Percentiles rank a stretch among this genome's conserved stretches.
phyloP scores from a whole-genome alignment of 2,888 invertebrate genomes.

The Drosophila trichaetosa region DNA sequence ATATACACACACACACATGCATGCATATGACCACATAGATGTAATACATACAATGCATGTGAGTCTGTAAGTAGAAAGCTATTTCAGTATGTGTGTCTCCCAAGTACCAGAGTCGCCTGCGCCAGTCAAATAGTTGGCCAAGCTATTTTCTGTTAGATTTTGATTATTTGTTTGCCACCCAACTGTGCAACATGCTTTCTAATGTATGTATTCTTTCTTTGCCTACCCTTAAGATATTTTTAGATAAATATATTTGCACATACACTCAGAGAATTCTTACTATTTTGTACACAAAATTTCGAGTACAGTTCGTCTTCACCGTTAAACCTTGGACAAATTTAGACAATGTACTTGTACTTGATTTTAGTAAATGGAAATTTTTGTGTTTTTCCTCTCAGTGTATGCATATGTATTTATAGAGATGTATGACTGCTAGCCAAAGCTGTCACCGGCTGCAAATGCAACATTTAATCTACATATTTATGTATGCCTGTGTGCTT shows the following conservation, averaged over 20 bases:
- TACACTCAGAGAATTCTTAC: slow-evolving; percentile 2
- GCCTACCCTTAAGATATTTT: slow-evolving; percentile 41
- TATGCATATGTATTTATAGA: slow-evolving; percentile 13
- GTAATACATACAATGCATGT: not conserved
- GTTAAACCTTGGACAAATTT: not conserved
- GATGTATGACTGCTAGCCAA: slow-evolving; percentile 5
- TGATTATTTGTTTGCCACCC: slow-evolving; percentile 29
- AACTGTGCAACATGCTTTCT: slow-evolving; percentile 27
- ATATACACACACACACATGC: not conserved
- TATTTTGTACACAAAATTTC: not conserved
- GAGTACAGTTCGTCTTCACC: not conserved
- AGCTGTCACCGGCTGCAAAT: slow-evolving; percentile 23
- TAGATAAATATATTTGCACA: slow-evolving; percentile 32
- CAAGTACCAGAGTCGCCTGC: slow-evolving; percentile 16
- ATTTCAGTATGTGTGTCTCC: slow-evolving; percentile 5
- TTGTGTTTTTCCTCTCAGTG: not conserved
- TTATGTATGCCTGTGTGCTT: not conserved
- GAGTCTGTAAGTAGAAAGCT: slow-evolving; percentile 3
- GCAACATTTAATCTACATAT: slow-evolving; percentile 23
- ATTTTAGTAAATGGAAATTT: not conserved
- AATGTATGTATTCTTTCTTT: slow-evolving; percentile 20
- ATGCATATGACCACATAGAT: not conserved
- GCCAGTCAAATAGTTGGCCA: slow-evolving; percentile 19
- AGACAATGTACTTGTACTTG: not conserved
- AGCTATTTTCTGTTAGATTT: slow-evolving; percentile 10